Percentiles rank a stretch among this genome's conserved stretches.
phyloP scores from a whole-genome alignment of 2,797 vertebrate species.

The Acestrorhynchus altus region DNA sequence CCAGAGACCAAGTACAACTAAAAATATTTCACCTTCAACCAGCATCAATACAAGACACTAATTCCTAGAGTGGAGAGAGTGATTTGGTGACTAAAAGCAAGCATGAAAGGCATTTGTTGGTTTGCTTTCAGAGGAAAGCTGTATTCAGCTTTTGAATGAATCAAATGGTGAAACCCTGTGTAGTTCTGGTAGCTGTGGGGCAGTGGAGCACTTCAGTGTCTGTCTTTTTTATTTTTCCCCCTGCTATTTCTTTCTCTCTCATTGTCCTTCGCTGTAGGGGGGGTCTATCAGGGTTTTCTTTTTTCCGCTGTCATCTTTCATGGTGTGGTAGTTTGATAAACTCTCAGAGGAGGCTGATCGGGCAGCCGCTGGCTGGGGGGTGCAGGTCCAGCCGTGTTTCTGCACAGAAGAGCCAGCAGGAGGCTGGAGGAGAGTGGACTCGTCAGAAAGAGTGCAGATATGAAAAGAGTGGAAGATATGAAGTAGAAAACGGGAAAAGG shows the following conservation, averaged over 20 bases:
- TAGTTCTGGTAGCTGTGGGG: slow-evolving; percentile 11
- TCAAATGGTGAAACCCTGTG: slow-evolving; percentile 10
- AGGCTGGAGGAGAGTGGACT: neutral
- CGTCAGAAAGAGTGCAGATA: slow-evolving; percentile 16
- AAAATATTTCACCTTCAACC: neutral
- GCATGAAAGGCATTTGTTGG: neutral
- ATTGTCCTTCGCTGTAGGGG: slow-evolving; percentile 14
- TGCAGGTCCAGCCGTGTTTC: slow-evolving; percentile 15
- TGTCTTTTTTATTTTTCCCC: slow-evolving; percentile 6
- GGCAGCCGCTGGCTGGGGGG: slow-evolving; percentile 14
- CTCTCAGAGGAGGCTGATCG: slow-evolving; percentile 9
- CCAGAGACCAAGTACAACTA: neutral
- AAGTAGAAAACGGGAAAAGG: neutral
- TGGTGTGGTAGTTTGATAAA: slow-evolving; percentile 43
- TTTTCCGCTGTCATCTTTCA: slow-evolving; percentile 18
- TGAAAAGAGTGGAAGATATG: slow-evolving; percentile 16
- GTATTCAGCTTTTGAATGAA: neutral
- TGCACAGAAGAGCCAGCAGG: slow-evolving; percentile 36
- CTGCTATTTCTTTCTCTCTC: slow-evolving; percentile 6
- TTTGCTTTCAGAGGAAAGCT: neutral
- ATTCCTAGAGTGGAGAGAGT: neutral
- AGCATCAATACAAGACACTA: neutral
- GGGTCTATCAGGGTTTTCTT: neutral
- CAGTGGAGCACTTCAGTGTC: neutral
- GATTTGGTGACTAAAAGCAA: neutral